Percentiles rank a stretch among this genome's conserved stretches.
phyloP scores from a whole-genome alignment of 2,888 invertebrate species.

The Theodoxus fluviatilis region DNA sequence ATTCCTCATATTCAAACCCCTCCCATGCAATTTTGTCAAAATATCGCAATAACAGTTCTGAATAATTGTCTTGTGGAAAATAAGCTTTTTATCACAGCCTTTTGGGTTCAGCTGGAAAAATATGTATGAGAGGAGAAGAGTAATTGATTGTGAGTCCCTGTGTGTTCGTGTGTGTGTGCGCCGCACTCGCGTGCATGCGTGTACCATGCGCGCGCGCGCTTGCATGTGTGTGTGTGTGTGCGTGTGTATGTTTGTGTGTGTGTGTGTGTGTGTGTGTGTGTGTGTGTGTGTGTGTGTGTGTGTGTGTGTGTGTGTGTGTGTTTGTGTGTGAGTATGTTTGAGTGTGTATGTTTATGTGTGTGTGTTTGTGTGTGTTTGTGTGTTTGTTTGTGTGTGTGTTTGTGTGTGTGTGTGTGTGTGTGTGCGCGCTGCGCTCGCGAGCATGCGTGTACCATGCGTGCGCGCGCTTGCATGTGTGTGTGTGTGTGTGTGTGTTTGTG shows the following conservation, averaged over 20 bases:
- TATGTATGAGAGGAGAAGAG: neutral
- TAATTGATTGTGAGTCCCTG: neutral
- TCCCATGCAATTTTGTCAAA: too few species aligned
- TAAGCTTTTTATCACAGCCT: too few species aligned
- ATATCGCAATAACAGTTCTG: too few species aligned
- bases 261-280: conserved; percentile 7
- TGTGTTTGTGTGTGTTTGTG: neutral
- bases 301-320: neutral
- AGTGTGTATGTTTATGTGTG: neutral
- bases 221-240: neutral
- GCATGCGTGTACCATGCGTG: too few species aligned
- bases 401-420: neutral
- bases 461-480: too few species aligned
- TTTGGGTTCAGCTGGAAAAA: too few species aligned
- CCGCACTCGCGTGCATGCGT: neutral
- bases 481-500: too few species aligned
- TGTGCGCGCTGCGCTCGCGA: neutral
- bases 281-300: neutral
- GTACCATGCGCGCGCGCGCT: neutral
- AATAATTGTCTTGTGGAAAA: too few species aligned
- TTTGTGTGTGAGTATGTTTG: neutral
- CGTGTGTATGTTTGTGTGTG: neutral
- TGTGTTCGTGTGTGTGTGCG: neutral
- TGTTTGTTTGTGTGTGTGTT: neutral
- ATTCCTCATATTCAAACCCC: too few species aligned